Percentiles rank a stretch among this genome's conserved stretches.
Conservation (phyloP, 1,140 invertebrate genomes). For the Meloidogyne chitwoodi region DNA sequence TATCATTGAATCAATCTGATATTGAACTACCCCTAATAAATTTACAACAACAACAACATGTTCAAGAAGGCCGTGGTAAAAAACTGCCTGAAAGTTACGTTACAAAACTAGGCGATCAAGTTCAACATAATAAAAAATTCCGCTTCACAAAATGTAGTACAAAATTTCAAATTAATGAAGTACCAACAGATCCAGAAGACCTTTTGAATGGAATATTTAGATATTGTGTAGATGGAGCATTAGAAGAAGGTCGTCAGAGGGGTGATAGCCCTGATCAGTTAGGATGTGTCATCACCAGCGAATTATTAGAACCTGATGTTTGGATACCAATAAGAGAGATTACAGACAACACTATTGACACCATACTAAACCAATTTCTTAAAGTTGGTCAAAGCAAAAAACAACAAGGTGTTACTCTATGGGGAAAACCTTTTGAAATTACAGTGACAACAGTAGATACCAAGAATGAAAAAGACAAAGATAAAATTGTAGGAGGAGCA, state of each 20-base stretch:
- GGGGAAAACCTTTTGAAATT: not conserved
- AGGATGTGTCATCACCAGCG: not conserved
- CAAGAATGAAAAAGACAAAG: not conserved
- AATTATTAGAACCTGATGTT: not conserved
- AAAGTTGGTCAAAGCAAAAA: constrained; percentile 1
- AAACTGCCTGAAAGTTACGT: not conserved
- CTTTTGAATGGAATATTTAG: not conserved
- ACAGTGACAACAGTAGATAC: not conserved
- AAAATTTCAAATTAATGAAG: not conserved
- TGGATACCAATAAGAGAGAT: not conserved
- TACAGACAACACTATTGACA: not conserved
- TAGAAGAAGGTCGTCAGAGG: not conserved
- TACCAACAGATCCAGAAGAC: not conserved
- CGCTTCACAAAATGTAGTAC: not conserved
- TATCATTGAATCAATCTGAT: too few relatives aligned
- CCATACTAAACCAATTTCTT: not conserved
- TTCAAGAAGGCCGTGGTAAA: not conserved
- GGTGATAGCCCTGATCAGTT: not conserved
- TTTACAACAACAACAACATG: not conserved
- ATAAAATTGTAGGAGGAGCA: not conserved
- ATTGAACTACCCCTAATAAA: too few relatives aligned
- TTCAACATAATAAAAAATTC: not conserved
- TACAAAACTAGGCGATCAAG: not conserved
- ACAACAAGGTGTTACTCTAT: not conserved
- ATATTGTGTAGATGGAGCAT: not conserved